phyloP scores from a whole-genome alignment of 2,113 vertebrate genomes.

The Sminthopsis crassicaudata region DNA sequence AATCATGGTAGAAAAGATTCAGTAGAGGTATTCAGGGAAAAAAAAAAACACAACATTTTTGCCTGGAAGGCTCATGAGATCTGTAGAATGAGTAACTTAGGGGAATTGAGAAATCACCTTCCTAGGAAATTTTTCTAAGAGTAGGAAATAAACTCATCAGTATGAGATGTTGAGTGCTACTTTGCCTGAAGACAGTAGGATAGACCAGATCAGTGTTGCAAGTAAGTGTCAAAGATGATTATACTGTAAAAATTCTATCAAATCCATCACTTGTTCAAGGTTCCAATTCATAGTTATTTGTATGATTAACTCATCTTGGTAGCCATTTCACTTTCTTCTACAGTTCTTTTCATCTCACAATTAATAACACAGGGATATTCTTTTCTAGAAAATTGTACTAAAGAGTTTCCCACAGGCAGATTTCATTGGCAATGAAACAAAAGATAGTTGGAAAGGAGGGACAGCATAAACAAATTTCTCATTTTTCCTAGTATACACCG shows the following conservation, averaged over 20 bases:
- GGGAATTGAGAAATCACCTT: background rate
- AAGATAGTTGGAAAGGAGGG: background rate
- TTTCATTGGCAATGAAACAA: constrained; percentile 25
- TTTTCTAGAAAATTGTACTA: background rate
- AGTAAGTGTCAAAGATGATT: constrained; percentile 41
- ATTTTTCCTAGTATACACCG: background rate
- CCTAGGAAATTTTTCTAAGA: constrained; percentile 17
- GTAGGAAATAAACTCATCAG: constrained; percentile 32
- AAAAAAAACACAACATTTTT: constrained; percentile 8
- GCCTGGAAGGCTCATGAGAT: constrained; percentile 11
- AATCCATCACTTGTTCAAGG: background rate
- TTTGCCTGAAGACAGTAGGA: background rate
- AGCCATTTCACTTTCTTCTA: background rate
- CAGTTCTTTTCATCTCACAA: background rate
- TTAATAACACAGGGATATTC: background rate
- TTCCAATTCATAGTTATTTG: background rate
- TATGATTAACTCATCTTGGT: background rate
- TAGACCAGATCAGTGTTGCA: constrained; percentile 26
- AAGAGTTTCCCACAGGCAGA: background rate
- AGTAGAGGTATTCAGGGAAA: background rate
- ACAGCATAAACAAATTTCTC: constrained; percentile 2
- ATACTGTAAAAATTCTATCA: constrained; percentile 24
- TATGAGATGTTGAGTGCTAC: constrained; percentile 9
- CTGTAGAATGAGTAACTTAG: constrained; percentile 10
- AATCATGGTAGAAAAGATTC: constrained; percentile 13